A percentile compares a stretch with the other conserved stretches of the same genome.
phyloP scores from a whole-genome alignment of 2,888 invertebrate species.

The Lagria hirta region DNA sequence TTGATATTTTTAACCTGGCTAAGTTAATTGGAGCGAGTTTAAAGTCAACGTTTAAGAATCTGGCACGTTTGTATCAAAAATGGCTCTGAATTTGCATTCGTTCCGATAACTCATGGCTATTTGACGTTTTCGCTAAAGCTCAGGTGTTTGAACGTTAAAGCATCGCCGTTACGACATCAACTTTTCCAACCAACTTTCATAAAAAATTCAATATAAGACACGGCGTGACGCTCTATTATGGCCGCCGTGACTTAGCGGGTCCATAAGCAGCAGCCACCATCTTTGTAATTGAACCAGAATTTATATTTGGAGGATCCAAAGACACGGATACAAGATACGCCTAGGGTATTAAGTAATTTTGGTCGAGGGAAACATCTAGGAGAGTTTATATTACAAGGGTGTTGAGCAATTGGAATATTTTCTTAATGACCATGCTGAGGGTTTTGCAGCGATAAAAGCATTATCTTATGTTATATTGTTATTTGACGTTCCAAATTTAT shows the following conservation, averaged over 20 bases:
- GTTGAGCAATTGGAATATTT: slow-evolving; percentile 11
- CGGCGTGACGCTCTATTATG: slow-evolving; percentile 33
- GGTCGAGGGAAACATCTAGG: slow-evolving; percentile 5
- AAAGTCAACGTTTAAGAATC: too few species aligned
- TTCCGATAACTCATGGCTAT: slow-evolving; percentile 24
- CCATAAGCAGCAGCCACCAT: slow-evolving; percentile 24
- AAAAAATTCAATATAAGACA: slow-evolving; percentile 38
- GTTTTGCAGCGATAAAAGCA: too few species aligned
- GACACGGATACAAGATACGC: slow-evolving; percentile 22
- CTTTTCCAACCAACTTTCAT: slow-evolving; percentile 34
- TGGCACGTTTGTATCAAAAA: too few species aligned
- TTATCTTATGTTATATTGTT: too few species aligned
- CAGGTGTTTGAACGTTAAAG: slow-evolving; percentile 37
- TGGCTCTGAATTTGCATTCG: too few species aligned
- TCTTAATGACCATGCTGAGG: background rate
- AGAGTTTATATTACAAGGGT: slow-evolving; percentile 8
- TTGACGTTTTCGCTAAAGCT: slow-evolving; percentile 32
- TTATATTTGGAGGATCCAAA: slow-evolving; percentile 10
- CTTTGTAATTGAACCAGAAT: slow-evolving; percentile 31
- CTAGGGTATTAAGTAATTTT: slow-evolving; percentile 28
- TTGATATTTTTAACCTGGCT: too few species aligned
- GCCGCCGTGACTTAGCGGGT: slow-evolving; percentile 32
- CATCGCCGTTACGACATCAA: slow-evolving; percentile 30
- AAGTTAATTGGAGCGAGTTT: too few species aligned
- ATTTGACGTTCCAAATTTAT: too few species aligned